These are phyloP conservation scores for Cheirogaleus major DNA, from an alignment of 2,797 vertebrate genomes.

Conservation along the genomic window DNA sequence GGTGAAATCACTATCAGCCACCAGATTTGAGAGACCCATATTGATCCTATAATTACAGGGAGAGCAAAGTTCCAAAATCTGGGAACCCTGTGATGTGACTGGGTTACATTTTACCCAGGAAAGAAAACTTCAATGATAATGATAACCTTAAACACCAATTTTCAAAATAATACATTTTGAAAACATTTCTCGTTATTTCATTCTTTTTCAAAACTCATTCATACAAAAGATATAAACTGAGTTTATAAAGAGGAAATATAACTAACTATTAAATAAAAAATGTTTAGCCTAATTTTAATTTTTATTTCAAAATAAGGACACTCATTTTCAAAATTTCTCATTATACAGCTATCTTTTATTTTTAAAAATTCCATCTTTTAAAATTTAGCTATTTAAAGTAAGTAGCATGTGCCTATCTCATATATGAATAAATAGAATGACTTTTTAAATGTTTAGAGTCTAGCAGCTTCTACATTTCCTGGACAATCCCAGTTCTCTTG, in stretches of 20 bases:
- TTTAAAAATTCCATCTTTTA: neutral
- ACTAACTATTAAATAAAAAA: neutral
- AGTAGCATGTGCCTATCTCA: neutral
- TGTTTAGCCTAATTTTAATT: neutral
- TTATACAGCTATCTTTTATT: neutral
- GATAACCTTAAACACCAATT: neutral
- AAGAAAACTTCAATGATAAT: neutral
- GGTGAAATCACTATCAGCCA: neutral
- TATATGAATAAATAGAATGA: neutral
- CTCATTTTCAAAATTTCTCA: neutral
- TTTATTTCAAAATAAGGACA: neutral
- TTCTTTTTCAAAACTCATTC: neutral
- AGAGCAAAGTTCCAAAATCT: neutral
- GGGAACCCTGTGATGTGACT: neutral
- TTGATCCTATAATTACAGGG: neutral
- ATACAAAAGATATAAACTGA: neutral
- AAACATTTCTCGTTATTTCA: neutral
- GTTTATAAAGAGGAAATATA: neutral
- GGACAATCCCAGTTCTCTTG: neutral
- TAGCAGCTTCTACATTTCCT: neutral
- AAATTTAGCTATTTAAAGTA: neutral
- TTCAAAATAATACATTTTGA: neutral
- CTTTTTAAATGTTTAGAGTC: constrained; percentile 35
- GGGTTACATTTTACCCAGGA: neutral
- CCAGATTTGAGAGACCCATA: neutral